Evolutionary conservation across 2,888 invertebrate genomes (phyloP).

Genomic region (Melanotus villosus): DNA sequence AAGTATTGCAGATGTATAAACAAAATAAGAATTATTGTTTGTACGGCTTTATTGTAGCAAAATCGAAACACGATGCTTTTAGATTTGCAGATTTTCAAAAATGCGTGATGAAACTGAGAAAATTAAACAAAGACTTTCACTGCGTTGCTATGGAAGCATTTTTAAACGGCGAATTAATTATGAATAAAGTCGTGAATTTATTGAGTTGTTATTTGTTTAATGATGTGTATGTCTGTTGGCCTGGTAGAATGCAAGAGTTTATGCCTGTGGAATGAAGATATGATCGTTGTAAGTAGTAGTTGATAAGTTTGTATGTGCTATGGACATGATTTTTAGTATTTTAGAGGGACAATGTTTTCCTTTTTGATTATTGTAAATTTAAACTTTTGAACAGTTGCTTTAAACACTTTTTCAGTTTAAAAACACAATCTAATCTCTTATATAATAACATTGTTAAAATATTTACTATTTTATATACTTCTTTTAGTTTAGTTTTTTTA

Average conservation of each 20-base stretch:
- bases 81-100: constrained; percentile 53
- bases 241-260: constrained; percentile 31
- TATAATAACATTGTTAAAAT: no score
- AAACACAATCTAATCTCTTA: no score
- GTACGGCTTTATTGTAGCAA: constrained; percentile 57
- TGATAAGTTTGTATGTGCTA: no score
- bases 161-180: constrained; percentile 53
- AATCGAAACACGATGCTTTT: constrained; percentile 47
- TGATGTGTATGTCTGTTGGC: constrained; percentile 60
- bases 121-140: constrained; percentile 48
- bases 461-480: no score
- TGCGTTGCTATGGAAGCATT: constrained; percentile 57
- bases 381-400: no score
- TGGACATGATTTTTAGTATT: no score
- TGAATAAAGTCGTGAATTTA: constrained; percentile 62
- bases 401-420: no score
- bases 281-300: background rate
- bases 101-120: constrained; percentile 52
- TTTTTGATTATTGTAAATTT: no score
- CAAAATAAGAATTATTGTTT: constrained; percentile 48
- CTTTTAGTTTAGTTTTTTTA: no score
- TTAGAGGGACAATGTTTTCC: no score
- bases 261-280: constrained; percentile 23
- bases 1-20: constrained; percentile 53
- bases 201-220: constrained; percentile 57